Conservation (phyloP, 1,140 invertebrate species). For the Tachypleus tridentatus region DNA sequence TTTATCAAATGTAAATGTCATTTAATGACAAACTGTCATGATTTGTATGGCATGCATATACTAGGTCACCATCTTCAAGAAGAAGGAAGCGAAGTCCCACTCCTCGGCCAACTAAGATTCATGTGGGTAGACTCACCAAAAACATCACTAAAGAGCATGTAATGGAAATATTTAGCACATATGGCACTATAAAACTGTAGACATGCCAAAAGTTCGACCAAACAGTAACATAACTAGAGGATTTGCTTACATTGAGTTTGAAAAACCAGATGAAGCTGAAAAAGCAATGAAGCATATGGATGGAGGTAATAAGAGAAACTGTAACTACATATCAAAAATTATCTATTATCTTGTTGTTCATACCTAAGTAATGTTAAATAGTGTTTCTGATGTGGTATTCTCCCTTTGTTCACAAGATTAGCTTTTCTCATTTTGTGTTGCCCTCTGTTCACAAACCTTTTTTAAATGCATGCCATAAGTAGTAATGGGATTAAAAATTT, state of each 20-base stretch:
- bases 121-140: constrained; percentile 77
- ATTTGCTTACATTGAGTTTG: constrained; percentile 91
- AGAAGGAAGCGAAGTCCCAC: constrained; percentile 65
- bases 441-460: no score
- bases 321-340: no score
- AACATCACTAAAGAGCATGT: constrained; percentile 87
- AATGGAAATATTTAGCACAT: constrained; percentile 85
- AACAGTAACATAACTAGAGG: constrained; percentile 75
- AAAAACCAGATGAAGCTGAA: constrained; percentile 85
- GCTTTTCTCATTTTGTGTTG: no score
- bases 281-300: constrained; percentile 99
- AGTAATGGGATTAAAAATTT: no score
- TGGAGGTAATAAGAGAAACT: constrained; percentile 45
- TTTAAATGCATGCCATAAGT: no score
- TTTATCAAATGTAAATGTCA: no score
- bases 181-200: constrained; percentile 75
- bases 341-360: no score
- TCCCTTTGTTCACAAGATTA: no score
- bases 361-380: no score
- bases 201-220: constrained; percentile 73
- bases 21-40: no score
- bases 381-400: no score
- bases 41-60: no score
- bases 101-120: constrained; percentile 72
- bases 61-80: constrained; percentile 32